Base-by-base conservation (phyloP, 2,113 vertebrate species). In the Lathamus discolor region DNA sequence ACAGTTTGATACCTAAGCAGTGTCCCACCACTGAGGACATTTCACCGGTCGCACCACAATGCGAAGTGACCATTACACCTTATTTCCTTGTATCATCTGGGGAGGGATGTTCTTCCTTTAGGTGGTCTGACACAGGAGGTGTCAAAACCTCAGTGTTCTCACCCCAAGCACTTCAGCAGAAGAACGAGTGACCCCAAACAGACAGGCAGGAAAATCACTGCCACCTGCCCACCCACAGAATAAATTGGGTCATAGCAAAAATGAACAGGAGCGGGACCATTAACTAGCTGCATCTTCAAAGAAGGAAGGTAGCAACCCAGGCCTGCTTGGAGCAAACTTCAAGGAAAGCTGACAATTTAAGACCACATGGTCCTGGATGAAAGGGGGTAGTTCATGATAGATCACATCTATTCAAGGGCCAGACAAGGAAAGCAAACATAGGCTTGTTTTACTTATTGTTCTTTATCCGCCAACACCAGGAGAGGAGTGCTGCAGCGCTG, bases 381-480 rank as follows among this genome's bases (percentile, higher is more conserved):
- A 96, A 93, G 55, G 63, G 78, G 29, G 7, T 11, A 78, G 83
- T 17, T 93, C 33, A 69, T 73, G 80, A 94, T 11, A 92, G 80
- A 93, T 94, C 88, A 94, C 86, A 29, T 81, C 90, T 86, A 95
- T 88, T 94, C 86, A 92, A 86, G 52, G 57, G 76, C 80, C 66
- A 88, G 90, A 92, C 90, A 95, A 92, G 92, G 83, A 96, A 90
- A 92, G 88, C 93, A 97, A 96, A 95, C 95, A 96, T 16, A 73
- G 83, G 57, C 70, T 93, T 49, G 82, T 93, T 96, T 96, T 84
- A 79, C 74, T 87, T 81, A 82, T 88, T 94, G 88, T 92, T 88
- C 83, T 88, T 89, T 55, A 89, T 62, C 92, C 49, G 62, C 63
- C 78, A 92, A 44, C 91, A 96, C 91, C 89, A 92, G 94, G 74